These are phyloP conservation scores for Xyrauchen texanus DNA, from an alignment of 2,113 vertebrate species.

Conservation along the genomic window DNA sequence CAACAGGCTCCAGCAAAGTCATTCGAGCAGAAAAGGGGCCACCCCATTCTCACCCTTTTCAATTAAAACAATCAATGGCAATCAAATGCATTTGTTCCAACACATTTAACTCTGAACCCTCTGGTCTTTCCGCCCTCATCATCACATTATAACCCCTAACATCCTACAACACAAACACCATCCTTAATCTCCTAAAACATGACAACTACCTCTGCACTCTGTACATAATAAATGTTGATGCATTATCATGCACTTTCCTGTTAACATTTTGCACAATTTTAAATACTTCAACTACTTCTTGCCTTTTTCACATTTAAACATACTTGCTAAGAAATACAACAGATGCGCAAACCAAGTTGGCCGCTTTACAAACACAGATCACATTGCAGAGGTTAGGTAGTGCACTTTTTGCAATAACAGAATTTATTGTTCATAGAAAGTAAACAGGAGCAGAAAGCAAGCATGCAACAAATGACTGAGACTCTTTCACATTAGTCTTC, in stretches of 20 bases:
- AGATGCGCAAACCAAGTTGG: too few species aligned
- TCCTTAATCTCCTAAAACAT: background rate
- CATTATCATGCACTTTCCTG: background rate
- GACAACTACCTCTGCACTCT: too few species aligned
- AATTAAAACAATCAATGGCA: constrained; percentile 40
- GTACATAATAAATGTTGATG: background rate
- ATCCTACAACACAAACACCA: constrained; percentile 20
- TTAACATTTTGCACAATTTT: background rate
- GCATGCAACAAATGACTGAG: too few species aligned
- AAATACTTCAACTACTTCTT: too few species aligned
- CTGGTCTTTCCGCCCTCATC: background rate
- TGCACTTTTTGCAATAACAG: too few species aligned
- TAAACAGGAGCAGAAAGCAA: too few species aligned
- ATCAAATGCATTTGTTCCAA: constrained; percentile 41
- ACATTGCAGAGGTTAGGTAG: too few species aligned
- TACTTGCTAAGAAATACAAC: background rate
- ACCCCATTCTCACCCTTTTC: constrained; percentile 26
- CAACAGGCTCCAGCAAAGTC: background rate
- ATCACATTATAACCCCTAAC: background rate
- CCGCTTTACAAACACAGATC: too few species aligned
- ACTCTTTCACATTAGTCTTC: too few species aligned
- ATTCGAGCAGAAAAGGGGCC: background rate
- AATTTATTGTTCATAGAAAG: too few species aligned
- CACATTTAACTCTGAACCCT: constrained; percentile 41
- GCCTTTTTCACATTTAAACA: background rate